Evolutionary conservation across 2,888 invertebrate species (phyloP), one percentile per base, ranked within the genome.

Genomic region (Apamea monoglypha): DNA sequence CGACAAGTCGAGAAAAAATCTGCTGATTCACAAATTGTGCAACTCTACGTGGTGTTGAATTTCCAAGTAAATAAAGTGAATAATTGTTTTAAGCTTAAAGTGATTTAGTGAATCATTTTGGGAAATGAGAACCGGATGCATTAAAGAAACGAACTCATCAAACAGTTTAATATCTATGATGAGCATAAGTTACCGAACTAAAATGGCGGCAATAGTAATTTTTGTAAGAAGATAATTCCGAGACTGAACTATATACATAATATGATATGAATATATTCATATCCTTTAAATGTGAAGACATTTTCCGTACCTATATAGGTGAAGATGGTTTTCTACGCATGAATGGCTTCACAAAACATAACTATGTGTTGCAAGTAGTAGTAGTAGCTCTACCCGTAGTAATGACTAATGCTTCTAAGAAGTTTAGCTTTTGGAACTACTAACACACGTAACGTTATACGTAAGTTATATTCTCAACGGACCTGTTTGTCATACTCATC

Each of bases 371-470:
- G 32, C 10, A 53, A 50, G 25, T 50, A n/a, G n/a, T 61, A n/a
- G n/a, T 61, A 73, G 18, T 68, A 72, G 56, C 59, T 40, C 7
- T n/a, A 61, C n/a, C n/a, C n/a, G 64, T 69, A 66, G 59, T 56
- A 70, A 71, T 82, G 63, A 78, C 4, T 64, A 71, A 83, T 78
- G 18, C 2, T 84, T 86, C 71, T 25, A n/a, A 73, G 82, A 86
- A 85, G 2, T 64, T 47, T 68, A 40, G 16, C 5, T 63, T 84
- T 73, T 56, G 77, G 56, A 29, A 71, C 67, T 64, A 64, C n/a
- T 68, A 72, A 76, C 72, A 77, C 53, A 63, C 44, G 36, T 59
- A 63, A 67, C 3, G 18, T 67, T 59, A 67, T n/a, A 53, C 40
- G 47, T 36, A 56, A 53, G 50, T 68, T 66, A 61, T 66, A 50